Percentiles rank a stretch among this genome's conserved stretches.
Conservation (phyloP, 2,113 vertebrate species). For the Oncorhynchus gorbuscha region DNA sequence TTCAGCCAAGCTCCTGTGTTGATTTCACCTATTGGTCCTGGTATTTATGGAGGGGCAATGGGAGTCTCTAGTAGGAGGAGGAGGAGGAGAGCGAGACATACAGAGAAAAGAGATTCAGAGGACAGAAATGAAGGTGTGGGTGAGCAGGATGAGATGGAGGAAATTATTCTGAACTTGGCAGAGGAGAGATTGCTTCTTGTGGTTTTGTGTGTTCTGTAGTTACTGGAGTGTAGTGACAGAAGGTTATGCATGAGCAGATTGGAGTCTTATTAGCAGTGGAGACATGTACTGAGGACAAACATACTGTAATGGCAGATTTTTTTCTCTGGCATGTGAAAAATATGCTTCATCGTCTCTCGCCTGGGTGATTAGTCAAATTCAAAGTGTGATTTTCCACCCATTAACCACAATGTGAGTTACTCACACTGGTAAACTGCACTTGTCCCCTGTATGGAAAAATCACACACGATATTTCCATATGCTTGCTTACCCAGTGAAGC, state of each 20-base stretch:
- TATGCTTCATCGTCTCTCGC: conserved; percentile 60
- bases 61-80: neutral
- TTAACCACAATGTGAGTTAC: conserved; percentile 51
- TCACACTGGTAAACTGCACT: neutral
- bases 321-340: neutral
- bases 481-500: neutral
- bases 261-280: conserved; percentile 48
- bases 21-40: conserved; percentile 34
- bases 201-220: neutral
- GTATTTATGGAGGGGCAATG: conserved; percentile 22
- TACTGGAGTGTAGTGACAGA: neutral
- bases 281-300: conserved; percentile 51
- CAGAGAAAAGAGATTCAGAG: too few species aligned
- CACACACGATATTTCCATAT: neutral
- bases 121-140: too few species aligned
- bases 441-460: too few species aligned
- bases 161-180: conserved; percentile 30
- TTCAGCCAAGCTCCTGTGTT: conserved; percentile 29
- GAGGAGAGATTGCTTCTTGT: conserved; percentile 28
- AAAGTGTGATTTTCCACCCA: conserved; percentile 49
- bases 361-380: conserved; percentile 57
- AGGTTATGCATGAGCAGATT: conserved; percentile 40
- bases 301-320: conserved; percentile 13
- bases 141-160: conserved; percentile 45
- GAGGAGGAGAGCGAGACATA: too few species aligned